Evolutionary conservation across 2,888 invertebrate genomes (phyloP), one percentile per base, ranked within the genome.

Genomic region (Meloe dianella): DNA sequence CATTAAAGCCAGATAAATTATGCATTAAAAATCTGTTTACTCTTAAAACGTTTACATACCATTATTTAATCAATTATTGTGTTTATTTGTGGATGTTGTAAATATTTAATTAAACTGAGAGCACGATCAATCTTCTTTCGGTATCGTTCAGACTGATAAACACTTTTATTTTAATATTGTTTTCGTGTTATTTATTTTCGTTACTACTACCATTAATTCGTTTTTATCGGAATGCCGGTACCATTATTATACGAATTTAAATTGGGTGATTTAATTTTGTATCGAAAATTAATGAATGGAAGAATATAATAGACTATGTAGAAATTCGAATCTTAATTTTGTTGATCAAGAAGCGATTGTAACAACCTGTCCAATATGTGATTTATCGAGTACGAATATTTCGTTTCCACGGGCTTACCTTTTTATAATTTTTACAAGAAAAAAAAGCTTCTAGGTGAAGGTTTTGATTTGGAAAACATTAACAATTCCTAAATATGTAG

Each of bases 51-150:
- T 38, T 8, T 7, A 47, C 7, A 22, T 22, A 8, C 9, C 17
- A 12, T 51, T 20, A 24, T 51, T 51, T 10, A 22, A 51, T 51
- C 24, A 22, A 51, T 51, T 24, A 12, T 22, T 22, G 22, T 51
- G 10, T 24, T 51, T 51, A 22, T 12, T 51, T 51, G 22, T 22
- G 0, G 20, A 20, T 9, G 17, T 51, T 10, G 3, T 24, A 12
- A 51, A 51, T 51, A 12, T 24, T 51, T 51, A 51, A 51, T 51
- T 51, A 51, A 47, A 47, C 47, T 20, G 20, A 47, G 20, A 22
- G 47, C 47, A 3, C 47, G 20, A 47, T 47, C 47, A 47, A 47
- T 47, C 47, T 20, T 47, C 47, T 20, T 10, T 20, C 5, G 47
- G n/a, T 47, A 47, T 47, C 47, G 20, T 20, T 6, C 20, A 20